Conservation (phyloP, 2,797 vertebrate species). For the Amblyopsis hoosieri region DNA sequence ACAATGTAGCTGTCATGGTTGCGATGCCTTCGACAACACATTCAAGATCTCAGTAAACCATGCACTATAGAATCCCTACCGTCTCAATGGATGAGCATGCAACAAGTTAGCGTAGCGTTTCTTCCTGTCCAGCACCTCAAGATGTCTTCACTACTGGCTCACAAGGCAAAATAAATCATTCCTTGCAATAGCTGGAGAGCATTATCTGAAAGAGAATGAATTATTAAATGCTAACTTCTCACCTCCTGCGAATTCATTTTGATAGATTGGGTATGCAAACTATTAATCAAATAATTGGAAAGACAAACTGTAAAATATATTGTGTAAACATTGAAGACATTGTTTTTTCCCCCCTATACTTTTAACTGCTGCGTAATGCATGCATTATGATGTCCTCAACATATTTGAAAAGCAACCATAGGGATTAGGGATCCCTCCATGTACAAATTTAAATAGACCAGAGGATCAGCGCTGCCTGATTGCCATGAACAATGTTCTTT, state of each 20-base stretch:
- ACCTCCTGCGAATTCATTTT: background rate
- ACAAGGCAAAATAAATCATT: background rate
- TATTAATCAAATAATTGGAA: background rate
- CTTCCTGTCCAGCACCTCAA: background rate
- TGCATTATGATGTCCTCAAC: no score
- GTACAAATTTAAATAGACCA: no score
- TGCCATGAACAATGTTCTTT: conserved; percentile 35
- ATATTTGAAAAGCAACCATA: no score
- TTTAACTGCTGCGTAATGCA: no score
- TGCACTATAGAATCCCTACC: conserved; percentile 48
- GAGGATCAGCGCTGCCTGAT: no score
- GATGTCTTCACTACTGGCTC: conserved; percentile 3
- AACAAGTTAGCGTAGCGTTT: conserved; percentile 10
- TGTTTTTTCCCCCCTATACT: no score
- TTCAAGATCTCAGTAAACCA: conserved; percentile 60
- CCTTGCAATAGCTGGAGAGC: background rate
- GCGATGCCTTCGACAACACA: conserved; percentile 43
- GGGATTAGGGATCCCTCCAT: no score
- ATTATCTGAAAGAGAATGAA: background rate
- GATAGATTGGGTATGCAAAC: conserved; percentile 1
- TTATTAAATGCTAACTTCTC: background rate
- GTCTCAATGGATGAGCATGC: conserved; percentile 13
- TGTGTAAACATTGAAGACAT: no score
- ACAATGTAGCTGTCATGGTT: conserved; percentile 63
- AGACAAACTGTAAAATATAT: no score